These are phyloP conservation scores for Boulengerochromis microlepis DNA, from an alignment of 2,113 vertebrate species.

Conservation along the genomic window DNA sequence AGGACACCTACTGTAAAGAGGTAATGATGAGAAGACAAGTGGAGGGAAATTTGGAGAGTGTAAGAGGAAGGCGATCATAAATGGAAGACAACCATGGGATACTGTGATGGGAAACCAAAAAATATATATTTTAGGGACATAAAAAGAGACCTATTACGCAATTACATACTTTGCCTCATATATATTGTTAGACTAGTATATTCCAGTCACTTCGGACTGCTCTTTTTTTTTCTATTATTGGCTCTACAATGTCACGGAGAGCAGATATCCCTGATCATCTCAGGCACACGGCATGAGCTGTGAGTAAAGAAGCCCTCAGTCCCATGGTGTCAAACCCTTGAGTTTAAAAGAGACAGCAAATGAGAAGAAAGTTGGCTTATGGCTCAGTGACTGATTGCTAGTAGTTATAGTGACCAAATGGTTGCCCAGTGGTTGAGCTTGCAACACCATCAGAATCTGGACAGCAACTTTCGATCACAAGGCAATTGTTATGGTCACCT, in stretches of 20 bases:
- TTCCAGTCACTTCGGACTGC: not conserved
- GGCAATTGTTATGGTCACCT: not conserved
- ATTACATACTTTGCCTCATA: not conserved
- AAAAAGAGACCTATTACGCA: not conserved
- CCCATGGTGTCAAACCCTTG: not conserved
- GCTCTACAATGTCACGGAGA: not conserved
- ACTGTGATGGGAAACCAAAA: not conserved
- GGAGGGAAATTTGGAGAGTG: not conserved
- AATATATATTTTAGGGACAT: not conserved
- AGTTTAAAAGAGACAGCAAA: not conserved
- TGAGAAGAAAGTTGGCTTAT: not conserved
- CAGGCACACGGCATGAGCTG: not conserved
- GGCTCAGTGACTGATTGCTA: not conserved
- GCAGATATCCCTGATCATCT: not conserved
- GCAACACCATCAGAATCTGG: not conserved
- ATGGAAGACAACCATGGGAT: not conserved
- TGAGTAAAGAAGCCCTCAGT: rapidly evolving
- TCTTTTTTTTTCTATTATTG: not conserved
- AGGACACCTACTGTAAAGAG: constrained; percentile 25
- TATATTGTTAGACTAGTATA: not conserved
- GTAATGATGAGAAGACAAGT: constrained; percentile 29
- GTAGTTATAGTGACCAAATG: not conserved
- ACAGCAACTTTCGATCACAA: not conserved
- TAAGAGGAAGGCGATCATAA: not conserved
- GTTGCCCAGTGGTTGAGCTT: not conserved